Evolutionary conservation across 2,797 vertebrate genomes (phyloP), one percentile per base, ranked within the genome.

Genomic region (Psittacula derbiana): DNA sequence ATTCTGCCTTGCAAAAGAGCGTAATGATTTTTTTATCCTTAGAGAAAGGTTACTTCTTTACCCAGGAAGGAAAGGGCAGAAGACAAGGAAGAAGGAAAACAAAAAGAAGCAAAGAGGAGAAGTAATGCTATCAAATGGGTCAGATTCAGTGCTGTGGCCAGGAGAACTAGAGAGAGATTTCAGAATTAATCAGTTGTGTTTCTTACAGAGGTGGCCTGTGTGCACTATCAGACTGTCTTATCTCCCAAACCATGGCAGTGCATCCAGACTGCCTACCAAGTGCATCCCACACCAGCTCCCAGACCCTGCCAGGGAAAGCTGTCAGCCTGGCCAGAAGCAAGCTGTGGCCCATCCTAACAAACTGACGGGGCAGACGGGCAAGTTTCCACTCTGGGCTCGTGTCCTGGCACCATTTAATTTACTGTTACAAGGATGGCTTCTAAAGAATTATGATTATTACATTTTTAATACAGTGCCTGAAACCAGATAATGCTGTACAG

Each of bases 41-140:
- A 76, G 25, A 88, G 80, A 88, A 88, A 92, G 80, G 76, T 84
- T 88, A 84, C 40, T 81, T 70, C 20, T 72, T 89, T 92, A 71
- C 43, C 50, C n/a, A 38, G 36, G 73, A 90, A 70, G 36, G 20
- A 79, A 78, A 31, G 24, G 12, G 16, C 25, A 12, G 6, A 84
- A 81, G 41, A 66, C 78, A 76, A 78, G 18, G 12, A 46, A 60
- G 7, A 72, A 33, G 5, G 10, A 40, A 27, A 33, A 36, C 44
- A 52, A 36, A 58, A 62, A 73, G 11, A 33, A 79, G 3, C 3
- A 12, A 49, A 52, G 50, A 74, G 4, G 23, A 80, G 49, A 74
- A 50, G 16, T 33, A 44, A 6, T 38, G 3, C 20, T 41, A 41
- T 49, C n/a, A 65, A 24, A n/a, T 27, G 16, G 16, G 40, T 50